Conservation (phyloP, 2,888 invertebrate genomes). For the Caenorhabditis zanzibari region DNA sequence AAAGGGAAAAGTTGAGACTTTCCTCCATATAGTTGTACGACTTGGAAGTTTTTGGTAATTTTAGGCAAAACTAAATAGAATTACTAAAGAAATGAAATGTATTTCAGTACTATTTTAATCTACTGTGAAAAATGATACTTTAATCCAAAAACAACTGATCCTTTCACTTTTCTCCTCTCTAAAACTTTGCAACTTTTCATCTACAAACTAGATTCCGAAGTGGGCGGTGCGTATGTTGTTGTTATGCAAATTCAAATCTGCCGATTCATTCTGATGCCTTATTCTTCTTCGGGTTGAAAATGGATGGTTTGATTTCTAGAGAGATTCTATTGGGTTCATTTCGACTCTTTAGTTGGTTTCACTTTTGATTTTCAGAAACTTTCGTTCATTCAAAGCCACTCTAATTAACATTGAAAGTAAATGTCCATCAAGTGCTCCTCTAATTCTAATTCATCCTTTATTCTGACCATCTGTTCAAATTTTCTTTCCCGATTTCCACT, state of each 20-base stretch:
- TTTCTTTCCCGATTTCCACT: background rate
- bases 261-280: slow-evolving; percentile 35
- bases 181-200: slow-evolving; percentile 20
- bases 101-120: background rate
- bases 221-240: slow-evolving; percentile 46
- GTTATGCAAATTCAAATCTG: slow-evolving; percentile 52
- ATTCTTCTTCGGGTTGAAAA: background rate
- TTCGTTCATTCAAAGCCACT: too few relatives aligned
- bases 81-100: too few relatives aligned
- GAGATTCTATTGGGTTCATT: too few relatives aligned
- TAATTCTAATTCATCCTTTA: slow-evolving; percentile 12
- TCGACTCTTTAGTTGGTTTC: too few relatives aligned
- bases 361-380: background rate
- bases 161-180: slow-evolving; percentile 32
- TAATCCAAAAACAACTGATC: slow-evolving; percentile 12
- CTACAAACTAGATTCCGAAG: slow-evolving; percentile 49
- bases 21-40: background rate
- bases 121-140: background rate
- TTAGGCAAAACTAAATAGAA: too few relatives aligned
- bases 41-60: background rate
- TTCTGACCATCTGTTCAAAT: slow-evolving; percentile 37
- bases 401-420: too few relatives aligned
- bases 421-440: slow-evolving; percentile 1
- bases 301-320: too few relatives aligned
- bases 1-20: background rate